phyloP scores from a whole-genome alignment of 2,888 invertebrate genomes.

The Tetragonisca angustula region DNA sequence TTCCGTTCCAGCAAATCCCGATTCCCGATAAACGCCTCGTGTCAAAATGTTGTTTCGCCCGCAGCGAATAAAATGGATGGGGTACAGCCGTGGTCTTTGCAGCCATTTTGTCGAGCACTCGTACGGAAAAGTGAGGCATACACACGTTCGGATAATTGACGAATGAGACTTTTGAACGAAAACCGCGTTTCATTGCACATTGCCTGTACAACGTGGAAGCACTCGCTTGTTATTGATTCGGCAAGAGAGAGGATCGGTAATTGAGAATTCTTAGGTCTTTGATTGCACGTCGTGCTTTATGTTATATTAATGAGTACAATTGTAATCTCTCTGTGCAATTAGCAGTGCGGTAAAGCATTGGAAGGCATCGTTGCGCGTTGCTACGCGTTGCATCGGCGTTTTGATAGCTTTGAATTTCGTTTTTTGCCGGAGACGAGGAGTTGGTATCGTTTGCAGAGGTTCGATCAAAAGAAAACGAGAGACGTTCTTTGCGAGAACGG shows the following conservation, averaged over 20 bases:
- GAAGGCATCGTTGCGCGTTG: not conserved
- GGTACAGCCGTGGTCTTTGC: constrained; percentile 31
- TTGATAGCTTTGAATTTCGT: not conserved
- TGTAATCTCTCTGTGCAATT: not conserved
- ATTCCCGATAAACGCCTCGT: constrained; percentile 62
- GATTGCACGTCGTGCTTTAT: not conserved
- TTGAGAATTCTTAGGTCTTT: not conserved
- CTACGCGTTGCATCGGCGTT: not conserved
- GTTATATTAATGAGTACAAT: not conserved
- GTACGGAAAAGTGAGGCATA: constrained; percentile 38
- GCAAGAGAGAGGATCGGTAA: not conserved
- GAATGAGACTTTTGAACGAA: constrained; percentile 17
- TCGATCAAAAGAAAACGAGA: not conserved
- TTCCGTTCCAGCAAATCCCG: constrained; percentile 60
- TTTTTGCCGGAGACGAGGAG: not conserved
- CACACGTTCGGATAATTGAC: not conserved
- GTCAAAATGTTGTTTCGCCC: constrained; percentile 40
- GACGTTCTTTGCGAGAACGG: not conserved
- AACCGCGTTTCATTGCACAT: not conserved
- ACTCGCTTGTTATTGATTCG: not conserved
- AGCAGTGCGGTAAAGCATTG: not conserved
- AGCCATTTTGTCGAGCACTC: constrained; percentile 7
- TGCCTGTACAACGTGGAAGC: not conserved
- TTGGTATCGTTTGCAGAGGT: not conserved
- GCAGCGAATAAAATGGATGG: no score